phyloP scores from a whole-genome alignment of 2,888 invertebrate species.

The Euplagia quadripunctaria region DNA sequence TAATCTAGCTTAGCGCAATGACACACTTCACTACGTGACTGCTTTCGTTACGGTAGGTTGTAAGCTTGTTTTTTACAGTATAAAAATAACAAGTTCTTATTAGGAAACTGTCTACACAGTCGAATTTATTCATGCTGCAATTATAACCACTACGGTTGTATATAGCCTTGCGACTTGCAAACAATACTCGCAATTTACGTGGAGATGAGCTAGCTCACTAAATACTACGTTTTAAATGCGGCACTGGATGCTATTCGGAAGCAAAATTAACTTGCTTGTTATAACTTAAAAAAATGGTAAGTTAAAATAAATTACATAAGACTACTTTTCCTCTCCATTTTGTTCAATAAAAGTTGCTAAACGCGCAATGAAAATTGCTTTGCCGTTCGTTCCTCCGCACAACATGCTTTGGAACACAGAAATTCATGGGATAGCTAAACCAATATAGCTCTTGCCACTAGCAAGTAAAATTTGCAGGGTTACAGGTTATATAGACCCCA shows the following conservation, averaged over 20 bases:
- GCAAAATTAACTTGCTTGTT: background rate
- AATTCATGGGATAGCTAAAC: too few relatives aligned
- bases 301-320: background rate
- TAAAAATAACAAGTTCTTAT: background rate
- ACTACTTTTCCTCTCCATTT: too few relatives aligned
- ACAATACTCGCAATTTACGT: background rate
- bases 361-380: too few relatives aligned
- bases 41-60: background rate
- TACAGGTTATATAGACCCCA: too few relatives aligned
- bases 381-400: too few relatives aligned
- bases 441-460: too few relatives aligned
- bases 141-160: background rate
- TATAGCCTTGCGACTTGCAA: background rate
- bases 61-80: background rate
- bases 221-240: background rate
- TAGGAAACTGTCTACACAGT: background rate
- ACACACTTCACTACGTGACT: background rate
- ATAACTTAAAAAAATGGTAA: background rate
- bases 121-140: background rate
- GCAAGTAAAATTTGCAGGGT: too few relatives aligned
- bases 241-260: background rate
- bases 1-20: background rate
- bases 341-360: too few relatives aligned
- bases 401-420: too few relatives aligned
- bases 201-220: slow-evolving; percentile 1